Conservation (phyloP, 1,140 invertebrate species). For the Bombus pyrosoma region DNA sequence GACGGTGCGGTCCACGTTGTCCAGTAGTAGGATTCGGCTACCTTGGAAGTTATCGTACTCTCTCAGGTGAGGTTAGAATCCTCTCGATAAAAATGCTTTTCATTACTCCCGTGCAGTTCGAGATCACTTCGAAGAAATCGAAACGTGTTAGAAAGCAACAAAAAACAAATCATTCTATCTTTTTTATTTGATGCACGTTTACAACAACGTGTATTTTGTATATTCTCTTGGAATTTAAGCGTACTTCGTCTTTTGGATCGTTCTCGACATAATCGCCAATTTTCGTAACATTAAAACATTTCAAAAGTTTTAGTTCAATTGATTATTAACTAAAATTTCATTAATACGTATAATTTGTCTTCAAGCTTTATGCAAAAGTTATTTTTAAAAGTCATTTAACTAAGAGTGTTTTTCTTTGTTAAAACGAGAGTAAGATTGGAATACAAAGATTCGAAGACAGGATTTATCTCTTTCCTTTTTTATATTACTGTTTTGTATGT, state of each 20-base stretch:
- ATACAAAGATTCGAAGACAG: neutral
- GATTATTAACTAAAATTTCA: neutral
- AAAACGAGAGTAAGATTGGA: neutral
- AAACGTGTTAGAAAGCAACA: neutral
- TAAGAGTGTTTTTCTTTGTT: neutral
- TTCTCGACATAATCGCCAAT: neutral
- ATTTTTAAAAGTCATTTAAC: neutral
- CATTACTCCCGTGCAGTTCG: neutral
- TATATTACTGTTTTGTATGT: neutral
- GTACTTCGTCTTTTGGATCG: neutral
- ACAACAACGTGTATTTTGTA: neutral
- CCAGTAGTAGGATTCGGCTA: neutral
- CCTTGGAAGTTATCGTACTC: slow-evolving; percentile 10
- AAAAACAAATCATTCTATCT: neutral
- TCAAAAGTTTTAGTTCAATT: neutral
- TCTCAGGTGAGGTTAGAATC: slow-evolving; percentile 63
- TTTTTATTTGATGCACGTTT: neutral
- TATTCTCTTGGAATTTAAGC: neutral
- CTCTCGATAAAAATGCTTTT: slow-evolving; percentile 12
- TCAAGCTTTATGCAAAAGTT: neutral
- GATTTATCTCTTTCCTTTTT: neutral
- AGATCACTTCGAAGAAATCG: slow-evolving; percentile 7
- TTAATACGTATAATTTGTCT: neutral
- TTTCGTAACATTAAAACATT: neutral
- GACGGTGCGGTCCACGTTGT: neutral